Conservation (phyloP, 1,140 invertebrate species). For the Drosophila kohkoa region DNA sequence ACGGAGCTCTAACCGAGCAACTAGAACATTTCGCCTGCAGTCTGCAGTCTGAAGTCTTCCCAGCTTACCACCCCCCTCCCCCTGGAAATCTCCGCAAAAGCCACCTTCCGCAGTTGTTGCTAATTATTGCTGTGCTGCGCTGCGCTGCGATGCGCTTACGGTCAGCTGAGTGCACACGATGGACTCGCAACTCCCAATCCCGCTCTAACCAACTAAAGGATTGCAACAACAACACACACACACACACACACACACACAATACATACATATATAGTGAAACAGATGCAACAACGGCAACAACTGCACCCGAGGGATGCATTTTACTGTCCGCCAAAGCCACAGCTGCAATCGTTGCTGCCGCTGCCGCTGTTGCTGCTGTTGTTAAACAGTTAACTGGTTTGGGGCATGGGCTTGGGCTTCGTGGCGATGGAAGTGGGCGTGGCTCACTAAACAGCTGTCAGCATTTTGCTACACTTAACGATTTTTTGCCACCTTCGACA, state of each 20-base stretch:
- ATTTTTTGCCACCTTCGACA: not conserved
- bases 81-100: not conserved
- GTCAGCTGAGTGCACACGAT: slow-evolving; percentile 59
- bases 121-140: slow-evolving; percentile 53
- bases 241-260: not conserved
- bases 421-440: not conserved
- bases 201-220: slow-evolving; percentile 7
- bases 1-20: slow-evolving; percentile 24
- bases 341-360: slow-evolving; percentile 13
- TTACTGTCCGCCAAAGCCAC: slow-evolving; percentile 46
- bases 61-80: not conserved
- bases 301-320: slow-evolving; percentile 68
- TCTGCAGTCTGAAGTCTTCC: too few species aligned
- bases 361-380: slow-evolving; percentile 9
- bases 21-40: not conserved
- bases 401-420: too few species aligned
- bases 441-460: slow-evolving; percentile 29
- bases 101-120: slow-evolving; percentile 28
- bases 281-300: slow-evolving; percentile 45
- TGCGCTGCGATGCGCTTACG: slow-evolving; percentile 38
- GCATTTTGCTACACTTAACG: slow-evolving; percentile 14
- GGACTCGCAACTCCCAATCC: slow-evolving; percentile 26
- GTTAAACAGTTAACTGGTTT: slow-evolving; percentile 33
- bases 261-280: slow-evolving; percentile 1
- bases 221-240: slow-evolving; percentile 51